phyloP scores from a whole-genome alignment of 2,888 invertebrate genomes.

The Isotomurus palustris region DNA sequence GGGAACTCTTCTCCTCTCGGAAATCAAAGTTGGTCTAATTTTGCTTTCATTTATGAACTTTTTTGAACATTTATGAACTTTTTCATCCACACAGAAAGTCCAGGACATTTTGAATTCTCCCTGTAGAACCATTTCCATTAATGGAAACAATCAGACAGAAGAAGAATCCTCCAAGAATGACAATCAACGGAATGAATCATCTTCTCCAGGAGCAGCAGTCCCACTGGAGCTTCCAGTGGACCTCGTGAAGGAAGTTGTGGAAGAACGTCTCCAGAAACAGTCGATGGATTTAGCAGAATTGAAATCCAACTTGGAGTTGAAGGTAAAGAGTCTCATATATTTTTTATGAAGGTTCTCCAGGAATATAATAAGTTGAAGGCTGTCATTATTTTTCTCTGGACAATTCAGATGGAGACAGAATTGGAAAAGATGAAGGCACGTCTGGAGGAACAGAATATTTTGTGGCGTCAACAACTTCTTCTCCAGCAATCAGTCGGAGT shows the following conservation, averaged over 20 bases:
- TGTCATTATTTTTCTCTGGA: background rate
- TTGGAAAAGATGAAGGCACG: background rate
- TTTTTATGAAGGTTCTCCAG: background rate
- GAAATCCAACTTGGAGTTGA: background rate
- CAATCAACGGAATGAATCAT: background rate
- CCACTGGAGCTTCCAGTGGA: too few species aligned
- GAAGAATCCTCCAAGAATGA: background rate
- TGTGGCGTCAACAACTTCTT: background rate
- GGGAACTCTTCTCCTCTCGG: conserved; percentile 4
- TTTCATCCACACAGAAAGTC: conserved; percentile 9
- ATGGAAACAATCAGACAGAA: background rate
- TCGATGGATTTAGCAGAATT: conserved; percentile 4
- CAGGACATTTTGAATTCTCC: conserved; percentile 16
- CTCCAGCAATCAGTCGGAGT: background rate
- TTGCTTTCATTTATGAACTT: background rate
- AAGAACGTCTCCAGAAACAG: conserved; percentile 7
- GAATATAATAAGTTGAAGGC: background rate
- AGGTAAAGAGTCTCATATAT: background rate
- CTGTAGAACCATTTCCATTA: too few species aligned
- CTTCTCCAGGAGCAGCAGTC: too few species aligned
- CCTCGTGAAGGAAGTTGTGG: background rate
- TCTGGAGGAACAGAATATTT: background rate
- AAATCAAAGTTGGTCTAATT: background rate
- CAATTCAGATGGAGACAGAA: conserved; percentile 8
- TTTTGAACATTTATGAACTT: background rate